Evolutionary conservation across 2,797 vertebrate species (phyloP), one percentile per base, ranked within the genome.

Genomic region (Ptychobarbus kaznakovi): DNA sequence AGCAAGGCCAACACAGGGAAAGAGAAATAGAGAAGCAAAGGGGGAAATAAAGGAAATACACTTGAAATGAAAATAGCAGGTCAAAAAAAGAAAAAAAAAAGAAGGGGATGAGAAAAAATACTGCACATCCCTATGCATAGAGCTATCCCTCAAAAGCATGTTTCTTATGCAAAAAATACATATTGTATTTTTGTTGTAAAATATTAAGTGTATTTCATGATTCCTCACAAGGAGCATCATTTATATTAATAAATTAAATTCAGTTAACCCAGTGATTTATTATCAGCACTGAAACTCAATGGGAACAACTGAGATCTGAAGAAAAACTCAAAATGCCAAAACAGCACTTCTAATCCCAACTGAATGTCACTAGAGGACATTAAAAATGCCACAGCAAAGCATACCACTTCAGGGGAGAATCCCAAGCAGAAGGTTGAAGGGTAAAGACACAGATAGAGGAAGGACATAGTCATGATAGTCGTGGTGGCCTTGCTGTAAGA

Each of bases 111-210:
- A 93, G 91, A 95, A 90, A 95, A 91, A 90, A 90, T 86, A 91
- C 95, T 92, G 92, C 93, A 66, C 93, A 93, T 94, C 32, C 32
- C 32, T 32, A 32, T 32, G 32, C 32, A 94, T 93, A 93, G 94
- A 90, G 94, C 91, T 92, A 90, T 93, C 90, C 91, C 90, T 84
- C 28, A 84, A 73, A 70, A 80, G 82, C 63, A 85, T 46, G 42
- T 72, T n/a, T 73, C 8, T 72, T 12, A 65, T 51, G 63, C 70
- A 84, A 78, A 78, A 40, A 69, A 86, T 18, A 38, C 56, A 78
- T 74, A 28, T 18, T 80, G 28, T 38, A 13, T 56, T 9, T 38
- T 76, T 76, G 32, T 56, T 76, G 32, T 20, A n/a, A n/a, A 76
- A 56, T 44, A 61, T 1, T 22, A 10, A 40, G 1, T 35, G 40